phyloP scores from a whole-genome alignment of 2,797 vertebrate species.

The Clamator glandarius region DNA sequence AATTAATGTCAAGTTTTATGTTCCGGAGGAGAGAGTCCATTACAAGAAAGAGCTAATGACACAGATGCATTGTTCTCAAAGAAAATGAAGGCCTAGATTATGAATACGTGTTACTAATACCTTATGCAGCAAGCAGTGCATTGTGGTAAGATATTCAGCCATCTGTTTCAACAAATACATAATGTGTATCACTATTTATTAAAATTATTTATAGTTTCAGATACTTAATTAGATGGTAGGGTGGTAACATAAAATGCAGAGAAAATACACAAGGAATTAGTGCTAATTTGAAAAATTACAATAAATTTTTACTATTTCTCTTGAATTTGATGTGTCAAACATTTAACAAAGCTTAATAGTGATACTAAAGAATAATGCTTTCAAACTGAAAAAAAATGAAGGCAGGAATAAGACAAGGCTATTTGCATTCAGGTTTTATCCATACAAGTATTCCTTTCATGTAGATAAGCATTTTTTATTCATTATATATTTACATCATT shows the following conservation, averaged over 20 bases:
- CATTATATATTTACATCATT: not conserved
- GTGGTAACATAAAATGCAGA: not conserved
- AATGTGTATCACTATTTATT: not conserved
- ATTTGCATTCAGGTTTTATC: not conserved
- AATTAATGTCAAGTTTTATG: conserved; percentile 24
- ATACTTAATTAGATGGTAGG: not conserved
- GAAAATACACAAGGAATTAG: not conserved
- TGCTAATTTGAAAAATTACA: not conserved
- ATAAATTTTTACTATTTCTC: not conserved
- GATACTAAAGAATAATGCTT: not conserved
- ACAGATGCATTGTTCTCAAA: not conserved
- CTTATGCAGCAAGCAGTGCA: not conserved
- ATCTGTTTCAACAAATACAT: not conserved
- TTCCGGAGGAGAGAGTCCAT: not conserved
- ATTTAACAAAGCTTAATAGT: not conserved
- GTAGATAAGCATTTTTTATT: not conserved
- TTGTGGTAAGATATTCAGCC: not conserved
- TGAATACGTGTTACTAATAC: not conserved
- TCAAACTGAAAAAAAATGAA: not conserved
- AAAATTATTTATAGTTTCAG: not conserved
- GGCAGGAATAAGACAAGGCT: not conserved
- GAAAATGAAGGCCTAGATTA: not conserved
- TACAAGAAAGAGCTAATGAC: conserved; percentile 12
- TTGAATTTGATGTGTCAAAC: not conserved
- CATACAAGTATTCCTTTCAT: not conserved